A percentile compares a stretch with the other conserved stretches of the same genome.
phyloP scores from a whole-genome alignment of 2,113 vertebrate species.

The Brachypodius melanocephalos region DNA sequence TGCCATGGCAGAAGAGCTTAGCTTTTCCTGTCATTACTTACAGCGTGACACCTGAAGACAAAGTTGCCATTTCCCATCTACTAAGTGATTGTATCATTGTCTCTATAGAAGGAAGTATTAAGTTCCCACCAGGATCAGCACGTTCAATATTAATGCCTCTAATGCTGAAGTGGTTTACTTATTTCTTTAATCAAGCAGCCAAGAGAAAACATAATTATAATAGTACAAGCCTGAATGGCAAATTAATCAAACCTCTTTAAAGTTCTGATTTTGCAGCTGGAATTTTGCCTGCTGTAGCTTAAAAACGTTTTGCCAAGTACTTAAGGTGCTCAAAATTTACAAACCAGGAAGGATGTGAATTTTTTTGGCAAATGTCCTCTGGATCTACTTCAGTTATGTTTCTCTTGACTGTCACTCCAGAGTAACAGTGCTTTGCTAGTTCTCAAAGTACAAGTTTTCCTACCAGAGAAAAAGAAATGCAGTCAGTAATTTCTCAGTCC shows the following conservation, averaged over 20 bases:
- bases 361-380: not conserved
- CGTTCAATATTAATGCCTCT: not conserved
- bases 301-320: not conserved
- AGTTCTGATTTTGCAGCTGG: slow-evolving; percentile 25
- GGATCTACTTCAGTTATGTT: not conserved
- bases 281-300: not conserved
- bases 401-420: not conserved
- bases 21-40: not conserved
- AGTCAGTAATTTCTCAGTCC: not conserved
- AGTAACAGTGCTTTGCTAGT: not conserved
- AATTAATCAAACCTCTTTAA: slow-evolving; percentile 40
- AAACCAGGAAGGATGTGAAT: not conserved
- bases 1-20: not conserved
- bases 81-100: not conserved
- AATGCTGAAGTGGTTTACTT: not conserved
- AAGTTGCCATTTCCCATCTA: not conserved
- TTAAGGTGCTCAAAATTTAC: slow-evolving; percentile 2
- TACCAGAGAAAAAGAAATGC: not conserved
- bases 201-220: slow-evolving; percentile 9
- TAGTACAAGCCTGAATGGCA: not conserved
- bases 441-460: not conserved
- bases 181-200: slow-evolving; percentile 26
- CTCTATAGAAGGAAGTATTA: not conserved
- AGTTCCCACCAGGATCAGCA: not conserved
- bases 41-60: not conserved